A percentile compares a stretch with the other conserved stretches of the same genome.
phyloP scores from a whole-genome alignment of 2,888 invertebrate genomes.

The Dolichomitus sp. region DNA sequence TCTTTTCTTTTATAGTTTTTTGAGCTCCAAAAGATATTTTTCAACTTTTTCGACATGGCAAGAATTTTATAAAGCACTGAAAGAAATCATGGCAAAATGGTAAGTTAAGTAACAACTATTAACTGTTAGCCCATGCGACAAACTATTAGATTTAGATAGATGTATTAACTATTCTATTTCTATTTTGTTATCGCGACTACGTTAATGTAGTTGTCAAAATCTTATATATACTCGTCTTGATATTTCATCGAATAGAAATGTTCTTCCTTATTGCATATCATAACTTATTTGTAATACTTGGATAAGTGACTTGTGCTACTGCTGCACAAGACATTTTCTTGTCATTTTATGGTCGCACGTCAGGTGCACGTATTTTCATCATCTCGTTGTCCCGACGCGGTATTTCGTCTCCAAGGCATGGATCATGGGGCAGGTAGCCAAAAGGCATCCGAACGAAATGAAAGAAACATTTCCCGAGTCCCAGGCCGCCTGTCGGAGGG shows the following conservation, averaged over 20 bases:
- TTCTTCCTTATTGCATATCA: neutral
- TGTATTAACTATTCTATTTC: too few relatives aligned
- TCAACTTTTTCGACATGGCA: neutral
- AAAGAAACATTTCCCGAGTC: conserved; percentile 50
- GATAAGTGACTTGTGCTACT: neutral
- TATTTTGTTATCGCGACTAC: neutral
- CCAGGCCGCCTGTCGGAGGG: conserved; percentile 7
- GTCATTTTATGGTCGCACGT: conserved; percentile 47
- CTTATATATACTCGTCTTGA: too few relatives aligned
- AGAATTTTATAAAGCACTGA: too few relatives aligned
- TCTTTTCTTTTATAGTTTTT: neutral
- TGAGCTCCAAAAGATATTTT: neutral
- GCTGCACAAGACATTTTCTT: conserved; percentile 15
- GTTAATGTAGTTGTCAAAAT: neutral
- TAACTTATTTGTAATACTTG: neutral
- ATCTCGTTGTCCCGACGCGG: conserved; percentile 18
- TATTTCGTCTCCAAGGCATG: conserved; percentile 24
- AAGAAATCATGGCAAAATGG: too few relatives aligned
- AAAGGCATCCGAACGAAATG: conserved; percentile 46
- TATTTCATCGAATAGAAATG: neutral
- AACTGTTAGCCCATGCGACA: too few relatives aligned
- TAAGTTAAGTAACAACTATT: too few relatives aligned
- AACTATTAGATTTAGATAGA: too few relatives aligned
- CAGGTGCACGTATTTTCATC: conserved; percentile 56
- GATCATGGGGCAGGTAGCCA: conserved; percentile 6